These are phyloP conservation scores for Diploscapter pachys DNA, from an alignment of 1,140 invertebrate species.

Conservation along the genomic window DNA sequence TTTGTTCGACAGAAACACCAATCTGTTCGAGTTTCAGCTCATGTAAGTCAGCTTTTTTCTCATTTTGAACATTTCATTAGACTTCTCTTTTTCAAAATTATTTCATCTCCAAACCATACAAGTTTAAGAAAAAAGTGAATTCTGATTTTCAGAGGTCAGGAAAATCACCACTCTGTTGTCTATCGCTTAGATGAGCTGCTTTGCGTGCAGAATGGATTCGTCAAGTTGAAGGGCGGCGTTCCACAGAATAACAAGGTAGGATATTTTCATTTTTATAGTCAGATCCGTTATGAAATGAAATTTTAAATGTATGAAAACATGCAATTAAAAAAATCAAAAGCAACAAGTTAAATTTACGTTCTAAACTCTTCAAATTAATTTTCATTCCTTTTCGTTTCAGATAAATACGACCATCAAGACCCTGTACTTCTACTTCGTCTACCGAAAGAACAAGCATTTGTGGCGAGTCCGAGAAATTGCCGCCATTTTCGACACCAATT, in stretches of 20 bases:
- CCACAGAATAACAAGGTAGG: background rate
- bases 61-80: too few species aligned
- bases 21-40: constrained; percentile 39
- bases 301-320: background rate
- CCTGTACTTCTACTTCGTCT: constrained; percentile 40
- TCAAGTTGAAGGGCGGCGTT: constrained; percentile 23
- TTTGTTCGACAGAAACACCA: constrained; percentile 33
- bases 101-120: too few species aligned
- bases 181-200: constrained; percentile 35
- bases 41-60: constrained; percentile 24
- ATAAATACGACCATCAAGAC: constrained; percentile 24
- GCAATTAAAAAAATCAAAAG: background rate
- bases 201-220: background rate
- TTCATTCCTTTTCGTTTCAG: constrained; percentile 3
- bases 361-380: background rate
- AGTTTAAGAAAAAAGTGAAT: background rate
- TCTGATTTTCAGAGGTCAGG: constrained; percentile 8
- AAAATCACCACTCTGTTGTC: constrained; percentile 10
- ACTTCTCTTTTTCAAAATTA: too few species aligned
- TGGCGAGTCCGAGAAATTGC: constrained; percentile 38
- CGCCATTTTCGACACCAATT: constrained; percentile 30
- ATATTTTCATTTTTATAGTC: too few species aligned
- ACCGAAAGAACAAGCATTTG: constrained; percentile 36
- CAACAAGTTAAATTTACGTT: background rate
- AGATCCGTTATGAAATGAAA: background rate